Percentiles rank a stretch among this genome's conserved stretches.
phyloP scores from a whole-genome alignment of 2,888 invertebrate species.

The Ormyrus labotus region DNA sequence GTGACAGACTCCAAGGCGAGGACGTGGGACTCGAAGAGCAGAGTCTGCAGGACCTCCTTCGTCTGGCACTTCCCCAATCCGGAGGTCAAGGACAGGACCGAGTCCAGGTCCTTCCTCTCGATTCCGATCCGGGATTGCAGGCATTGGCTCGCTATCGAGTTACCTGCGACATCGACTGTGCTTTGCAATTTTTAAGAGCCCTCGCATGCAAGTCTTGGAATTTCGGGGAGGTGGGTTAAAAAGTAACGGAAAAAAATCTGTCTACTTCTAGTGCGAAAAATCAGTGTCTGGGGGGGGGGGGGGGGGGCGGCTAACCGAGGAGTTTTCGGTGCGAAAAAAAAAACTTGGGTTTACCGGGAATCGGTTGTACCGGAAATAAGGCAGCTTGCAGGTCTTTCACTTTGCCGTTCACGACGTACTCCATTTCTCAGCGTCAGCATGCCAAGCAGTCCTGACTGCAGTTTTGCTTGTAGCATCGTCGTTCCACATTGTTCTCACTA shows the following conservation, averaged over 20 bases:
- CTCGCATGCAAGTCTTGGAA: not conserved
- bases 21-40: slow-evolving; percentile 61
- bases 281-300: no score
- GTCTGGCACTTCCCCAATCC: slow-evolving; percentile 62
- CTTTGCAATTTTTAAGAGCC: not conserved
- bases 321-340: slow-evolving; percentile 10
- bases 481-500: slow-evolving; percentile 49
- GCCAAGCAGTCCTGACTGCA: slow-evolving; percentile 59
- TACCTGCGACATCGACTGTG: slow-evolving; percentile 59
- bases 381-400: slow-evolving; percentile 83
- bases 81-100: slow-evolving; percentile 63
- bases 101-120: slow-evolving; percentile 62
- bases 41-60: slow-evolving; percentile 63
- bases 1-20: slow-evolving; percentile 73
- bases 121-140: slow-evolving; percentile 63
- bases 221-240: not conserved
- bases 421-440: slow-evolving; percentile 64
- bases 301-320: no score
- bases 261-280: no score
- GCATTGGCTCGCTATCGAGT: slow-evolving; percentile 62
- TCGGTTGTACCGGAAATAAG: slow-evolving; percentile 79
- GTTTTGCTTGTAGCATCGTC: slow-evolving; percentile 53
- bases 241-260: not conserved
- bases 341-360: slow-evolving; percentile 65
- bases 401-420: slow-evolving; percentile 71